Conservation (phyloP, 1,140 invertebrate species). For the Diprion similis region DNA sequence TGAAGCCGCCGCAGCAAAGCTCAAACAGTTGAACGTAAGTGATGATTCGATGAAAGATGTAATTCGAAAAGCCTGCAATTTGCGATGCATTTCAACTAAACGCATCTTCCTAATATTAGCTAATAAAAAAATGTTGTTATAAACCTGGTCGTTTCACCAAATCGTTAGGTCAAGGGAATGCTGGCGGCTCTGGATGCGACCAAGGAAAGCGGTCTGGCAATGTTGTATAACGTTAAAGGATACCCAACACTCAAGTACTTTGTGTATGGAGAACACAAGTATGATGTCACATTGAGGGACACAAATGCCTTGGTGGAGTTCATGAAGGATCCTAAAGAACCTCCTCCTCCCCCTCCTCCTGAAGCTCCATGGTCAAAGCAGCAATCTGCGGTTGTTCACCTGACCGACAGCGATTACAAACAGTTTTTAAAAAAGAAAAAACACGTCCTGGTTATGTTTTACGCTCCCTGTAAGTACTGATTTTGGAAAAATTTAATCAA, state of each 20-base stretch:
- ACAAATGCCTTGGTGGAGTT: slow-evolving; percentile 80
- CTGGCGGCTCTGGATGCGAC: slow-evolving; percentile 87
- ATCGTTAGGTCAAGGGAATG: slow-evolving; percentile 69
- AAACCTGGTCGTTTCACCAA: background rate
- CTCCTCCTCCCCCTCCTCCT: slow-evolving; percentile 80
- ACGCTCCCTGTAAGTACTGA: slow-evolving; percentile 82
- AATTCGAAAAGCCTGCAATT: background rate
- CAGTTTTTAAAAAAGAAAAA: slow-evolving; percentile 73
- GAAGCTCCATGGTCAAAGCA: slow-evolving; percentile 80
- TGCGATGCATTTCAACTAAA: no score
- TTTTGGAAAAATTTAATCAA: slow-evolving; percentile 15
- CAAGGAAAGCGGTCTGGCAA: slow-evolving; percentile 71
- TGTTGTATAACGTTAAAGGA: slow-evolving; percentile 77
- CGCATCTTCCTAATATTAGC: no score
- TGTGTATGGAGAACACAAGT: slow-evolving; percentile 76
- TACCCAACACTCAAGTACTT: slow-evolving; percentile 88
- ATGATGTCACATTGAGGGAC: slow-evolving; percentile 78
- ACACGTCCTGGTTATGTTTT: slow-evolving; percentile 89
- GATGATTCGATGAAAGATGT: background rate
- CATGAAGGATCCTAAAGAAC: slow-evolving; percentile 83
- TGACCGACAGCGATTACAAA: slow-evolving; percentile 77
- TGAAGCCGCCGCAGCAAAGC: slow-evolving; percentile 73
- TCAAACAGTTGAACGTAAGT: slow-evolving; percentile 71
- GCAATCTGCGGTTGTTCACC: slow-evolving; percentile 75
- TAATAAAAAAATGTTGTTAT: no score